phyloP scores from a whole-genome alignment of 2,888 invertebrate genomes.

The Thelaira solivaga region DNA sequence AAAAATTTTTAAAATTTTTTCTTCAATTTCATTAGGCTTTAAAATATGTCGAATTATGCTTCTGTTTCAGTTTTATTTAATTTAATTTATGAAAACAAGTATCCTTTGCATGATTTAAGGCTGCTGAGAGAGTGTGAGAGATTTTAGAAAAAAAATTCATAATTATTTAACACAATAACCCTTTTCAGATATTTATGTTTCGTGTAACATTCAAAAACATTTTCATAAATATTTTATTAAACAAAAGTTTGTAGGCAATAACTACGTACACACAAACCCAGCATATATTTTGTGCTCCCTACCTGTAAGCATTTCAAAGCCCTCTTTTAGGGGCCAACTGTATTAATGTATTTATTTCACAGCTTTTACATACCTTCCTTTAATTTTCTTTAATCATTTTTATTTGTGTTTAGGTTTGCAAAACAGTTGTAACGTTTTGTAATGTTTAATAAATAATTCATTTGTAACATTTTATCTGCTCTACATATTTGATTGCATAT shows the following conservation, averaged over 20 bases:
- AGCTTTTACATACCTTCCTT: background rate
- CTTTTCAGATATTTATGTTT: background rate
- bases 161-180: slow-evolving; percentile 1
- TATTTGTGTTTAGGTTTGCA: background rate
- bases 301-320: background rate
- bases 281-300: too few relatives aligned
- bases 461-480: slow-evolving; percentile 44
- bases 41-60: too few relatives aligned
- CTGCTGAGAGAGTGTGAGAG: too few relatives aligned
- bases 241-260: background rate
- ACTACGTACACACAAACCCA: too few relatives aligned
- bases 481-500: slow-evolving; percentile 55
- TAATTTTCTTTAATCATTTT: background rate
- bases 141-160: too few relatives aligned
- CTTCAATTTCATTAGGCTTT: too few relatives aligned
- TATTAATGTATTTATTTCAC: background rate
- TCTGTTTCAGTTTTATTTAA: too few relatives aligned
- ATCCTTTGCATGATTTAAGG: too few relatives aligned
- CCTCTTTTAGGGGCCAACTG: background rate
- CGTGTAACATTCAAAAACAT: background rate
- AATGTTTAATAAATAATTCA: slow-evolving; percentile 49
- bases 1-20: too few relatives aligned
- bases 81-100: too few relatives aligned
- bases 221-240: background rate
- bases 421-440: too few relatives aligned